These are phyloP conservation scores for Patiria miniata DNA, from an alignment of 35 echinoderm and acorn worm species.

Conservation along the genomic window DNA sequence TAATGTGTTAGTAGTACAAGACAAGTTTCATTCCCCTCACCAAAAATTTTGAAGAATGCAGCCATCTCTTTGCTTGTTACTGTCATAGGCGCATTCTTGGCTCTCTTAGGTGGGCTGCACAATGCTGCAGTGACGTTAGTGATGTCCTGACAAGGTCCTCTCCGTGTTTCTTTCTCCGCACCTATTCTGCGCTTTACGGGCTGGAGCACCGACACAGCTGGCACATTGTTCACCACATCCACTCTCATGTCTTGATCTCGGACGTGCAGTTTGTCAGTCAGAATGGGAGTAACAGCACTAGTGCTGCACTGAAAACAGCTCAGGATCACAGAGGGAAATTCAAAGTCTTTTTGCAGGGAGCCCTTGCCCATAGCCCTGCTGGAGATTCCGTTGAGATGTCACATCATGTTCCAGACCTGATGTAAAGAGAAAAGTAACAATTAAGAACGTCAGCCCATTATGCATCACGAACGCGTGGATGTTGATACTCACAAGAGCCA, in stretches of 20 bases:
- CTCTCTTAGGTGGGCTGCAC: conserved; percentile 25
- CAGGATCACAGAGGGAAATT: not conserved
- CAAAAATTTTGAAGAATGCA: conserved; percentile 54
- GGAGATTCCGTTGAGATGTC: not conserved
- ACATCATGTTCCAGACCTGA: not conserved
- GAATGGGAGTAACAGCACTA: not conserved
- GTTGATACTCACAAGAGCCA: too few species aligned
- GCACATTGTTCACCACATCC: not conserved
- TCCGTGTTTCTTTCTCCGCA: not conserved
- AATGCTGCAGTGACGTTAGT: not conserved
- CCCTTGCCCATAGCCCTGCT: not conserved
- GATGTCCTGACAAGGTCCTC: conserved; percentile 17
- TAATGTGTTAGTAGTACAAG: too few species aligned
- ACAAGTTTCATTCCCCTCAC: too few species aligned
- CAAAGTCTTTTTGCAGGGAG: conserved; percentile 14
- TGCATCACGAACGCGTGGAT: too few species aligned
- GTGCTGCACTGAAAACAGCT: not conserved
- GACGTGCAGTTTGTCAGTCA: not conserved
- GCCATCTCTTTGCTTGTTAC: conserved; percentile 47
- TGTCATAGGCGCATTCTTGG: conserved; percentile 35
- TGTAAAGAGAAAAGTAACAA: too few species aligned
- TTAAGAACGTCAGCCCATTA: too few species aligned
- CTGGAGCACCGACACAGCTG: not conserved
- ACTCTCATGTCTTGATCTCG: not conserved
- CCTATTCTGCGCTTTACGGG: conserved; percentile 14